Evolutionary conservation across 2,888 invertebrate genomes (phyloP).

Genomic region (Ormyrus nitidulus): DNA sequence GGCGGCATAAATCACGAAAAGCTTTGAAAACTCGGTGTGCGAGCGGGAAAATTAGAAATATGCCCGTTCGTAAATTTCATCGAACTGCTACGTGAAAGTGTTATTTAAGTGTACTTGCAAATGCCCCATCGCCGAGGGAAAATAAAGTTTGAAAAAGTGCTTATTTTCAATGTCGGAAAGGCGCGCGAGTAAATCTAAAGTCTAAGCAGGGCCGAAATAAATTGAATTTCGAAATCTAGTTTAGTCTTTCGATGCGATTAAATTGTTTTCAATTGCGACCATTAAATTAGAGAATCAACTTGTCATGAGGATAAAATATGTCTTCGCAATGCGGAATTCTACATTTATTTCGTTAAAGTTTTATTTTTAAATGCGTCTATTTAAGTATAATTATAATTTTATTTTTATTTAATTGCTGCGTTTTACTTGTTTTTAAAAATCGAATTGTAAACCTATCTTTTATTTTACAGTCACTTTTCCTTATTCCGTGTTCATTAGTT

Average conservation of each 20-base stretch:
- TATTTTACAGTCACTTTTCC: no score
- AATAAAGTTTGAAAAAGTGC: background rate
- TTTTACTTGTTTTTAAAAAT: no score
- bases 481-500: no score
- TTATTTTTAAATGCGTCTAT: no score
- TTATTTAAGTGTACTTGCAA: background rate
- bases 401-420: no score
- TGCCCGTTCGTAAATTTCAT: background rate
- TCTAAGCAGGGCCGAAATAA: background rate
- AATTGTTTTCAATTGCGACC: background rate
- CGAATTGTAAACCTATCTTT: no score
- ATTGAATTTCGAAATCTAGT: background rate
- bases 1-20: constrained; percentile 36
- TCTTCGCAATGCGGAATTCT: no score
- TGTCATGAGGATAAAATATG: background rate
- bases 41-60: constrained; percentile 14
- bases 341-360: no score
- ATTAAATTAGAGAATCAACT: background rate
- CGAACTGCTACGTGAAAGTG: constrained; percentile 9
- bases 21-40: constrained; percentile 27
- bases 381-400: no score
- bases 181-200: background rate
- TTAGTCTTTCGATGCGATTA: background rate
- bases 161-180: background rate
- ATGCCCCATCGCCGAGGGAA: background rate